These are phyloP conservation scores for Chloroclysta siterata DNA, from an alignment of 2,888 invertebrate species.

Conservation along the genomic window DNA sequence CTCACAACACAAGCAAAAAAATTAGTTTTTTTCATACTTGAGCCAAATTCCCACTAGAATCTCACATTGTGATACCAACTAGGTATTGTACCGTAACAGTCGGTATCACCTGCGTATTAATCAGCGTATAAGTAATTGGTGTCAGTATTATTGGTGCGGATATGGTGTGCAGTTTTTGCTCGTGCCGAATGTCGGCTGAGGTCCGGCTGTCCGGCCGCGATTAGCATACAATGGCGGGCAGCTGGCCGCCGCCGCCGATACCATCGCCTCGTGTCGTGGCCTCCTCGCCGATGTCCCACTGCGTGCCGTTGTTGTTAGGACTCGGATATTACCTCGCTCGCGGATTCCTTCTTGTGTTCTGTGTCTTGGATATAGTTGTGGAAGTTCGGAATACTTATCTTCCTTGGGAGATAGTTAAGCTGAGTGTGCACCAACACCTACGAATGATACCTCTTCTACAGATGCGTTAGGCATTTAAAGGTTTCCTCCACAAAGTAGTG, in stretches of 20 bases:
- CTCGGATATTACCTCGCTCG: constrained; percentile 1
- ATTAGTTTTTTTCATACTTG: no score
- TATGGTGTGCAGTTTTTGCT: constrained; percentile 23
- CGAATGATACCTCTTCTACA: no score
- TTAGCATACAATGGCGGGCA: constrained; percentile 68
- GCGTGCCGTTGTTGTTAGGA: constrained; percentile 6
- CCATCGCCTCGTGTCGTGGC: constrained; percentile 3
- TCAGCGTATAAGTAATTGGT: constrained; percentile 10
- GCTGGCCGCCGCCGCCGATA: constrained; percentile 44
- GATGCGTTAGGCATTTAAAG: no score
- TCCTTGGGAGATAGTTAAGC: no score
- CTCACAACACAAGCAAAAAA: no score
- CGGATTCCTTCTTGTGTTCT: constrained; percentile 4
- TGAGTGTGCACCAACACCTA: no score
- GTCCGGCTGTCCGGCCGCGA: constrained; percentile 37
- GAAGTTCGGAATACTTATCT: no score
- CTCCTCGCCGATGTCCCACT: not conserved
- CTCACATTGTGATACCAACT: no score
- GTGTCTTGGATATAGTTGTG: not conserved
- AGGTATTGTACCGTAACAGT: no score
- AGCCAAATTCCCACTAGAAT: no score
- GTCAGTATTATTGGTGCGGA: constrained; percentile 17
- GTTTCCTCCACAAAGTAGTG: no score
- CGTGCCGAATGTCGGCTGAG: constrained; percentile 19
- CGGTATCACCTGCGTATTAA: not conserved